Evolutionary conservation across 2,113 vertebrate species (phyloP).

Genomic region (Cynoglossus semilaevis): DNA sequence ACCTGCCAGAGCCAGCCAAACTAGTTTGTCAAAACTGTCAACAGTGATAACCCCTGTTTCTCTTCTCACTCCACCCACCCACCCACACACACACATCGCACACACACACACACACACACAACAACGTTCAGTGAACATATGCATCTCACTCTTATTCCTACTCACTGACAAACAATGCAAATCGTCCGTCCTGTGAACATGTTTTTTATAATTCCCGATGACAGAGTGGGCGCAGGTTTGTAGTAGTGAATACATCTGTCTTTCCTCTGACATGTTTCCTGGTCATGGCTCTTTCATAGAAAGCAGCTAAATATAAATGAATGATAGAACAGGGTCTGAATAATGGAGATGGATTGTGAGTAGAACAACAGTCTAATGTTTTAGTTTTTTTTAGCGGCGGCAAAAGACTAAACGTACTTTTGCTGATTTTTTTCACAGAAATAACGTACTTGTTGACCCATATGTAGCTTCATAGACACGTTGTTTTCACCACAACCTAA

Average conservation of each 20-base stretch:
- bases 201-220: constrained; percentile 43
- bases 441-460: no score
- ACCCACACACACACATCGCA: constrained; percentile 22
- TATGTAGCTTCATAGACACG: no score
- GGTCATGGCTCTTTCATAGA: constrained; percentile 55
- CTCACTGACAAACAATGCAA: constrained; percentile 20
- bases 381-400: no score
- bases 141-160: not conserved
- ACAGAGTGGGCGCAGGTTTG: constrained; percentile 66
- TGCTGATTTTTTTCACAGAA: no score
- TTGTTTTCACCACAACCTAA: no score
- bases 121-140: constrained; percentile 13
- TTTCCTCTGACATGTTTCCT: constrained; percentile 55
- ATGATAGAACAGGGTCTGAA: constrained; percentile 21
- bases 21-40: constrained; percentile 74
- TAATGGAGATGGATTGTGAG: no score
- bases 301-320: constrained; percentile 54
- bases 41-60: constrained; percentile 40
- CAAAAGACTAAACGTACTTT: no score
- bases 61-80: constrained; percentile 32
- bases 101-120: constrained; percentile 16
- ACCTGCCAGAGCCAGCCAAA: constrained; percentile 68
- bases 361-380: no score
- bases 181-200: constrained; percentile 42
- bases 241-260: constrained; percentile 55